Evolutionary conservation across 2,888 invertebrate genomes (phyloP).

Genomic region (Himalopsyche anomala): DNA sequence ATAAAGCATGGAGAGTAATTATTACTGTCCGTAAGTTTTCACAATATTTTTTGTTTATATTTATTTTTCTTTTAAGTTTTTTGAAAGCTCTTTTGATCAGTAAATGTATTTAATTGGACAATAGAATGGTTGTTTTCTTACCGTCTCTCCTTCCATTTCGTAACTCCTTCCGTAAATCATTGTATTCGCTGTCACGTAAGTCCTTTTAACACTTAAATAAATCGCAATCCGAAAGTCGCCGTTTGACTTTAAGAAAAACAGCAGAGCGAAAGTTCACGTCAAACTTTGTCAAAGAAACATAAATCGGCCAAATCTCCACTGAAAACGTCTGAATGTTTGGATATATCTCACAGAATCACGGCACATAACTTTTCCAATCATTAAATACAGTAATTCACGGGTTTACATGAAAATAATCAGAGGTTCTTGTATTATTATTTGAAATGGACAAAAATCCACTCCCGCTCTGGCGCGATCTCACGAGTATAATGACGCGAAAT

Average conservation of each 20-base stretch:
- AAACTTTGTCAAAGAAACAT: conserved; percentile 48
- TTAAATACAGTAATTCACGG: conserved; percentile 36
- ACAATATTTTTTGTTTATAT: too few species aligned
- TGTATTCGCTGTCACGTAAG: conserved; percentile 43
- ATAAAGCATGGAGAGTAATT: too few species aligned
- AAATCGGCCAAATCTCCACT: conserved; percentile 27
- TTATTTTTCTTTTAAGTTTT: too few species aligned
- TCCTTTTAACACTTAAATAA: conserved; percentile 51
- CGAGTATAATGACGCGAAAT: conserved; percentile 57
- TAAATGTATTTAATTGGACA: background rate
- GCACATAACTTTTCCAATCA: conserved; percentile 51
- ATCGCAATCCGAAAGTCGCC: conserved; percentile 45
- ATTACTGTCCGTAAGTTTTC: too few species aligned
- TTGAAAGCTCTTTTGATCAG: background rate
- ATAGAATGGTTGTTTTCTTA: conserved; percentile 52
- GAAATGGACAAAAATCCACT: conserved; percentile 43
- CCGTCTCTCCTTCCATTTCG: conserved; percentile 64
- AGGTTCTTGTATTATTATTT: conserved; percentile 35
- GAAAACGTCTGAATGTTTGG: conserved; percentile 6
- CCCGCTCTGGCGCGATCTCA: conserved; percentile 48
- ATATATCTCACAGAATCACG: conserved; percentile 51
- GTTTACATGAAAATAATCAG: conserved; percentile 45
- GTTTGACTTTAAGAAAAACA: conserved; percentile 45
- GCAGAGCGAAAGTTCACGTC: conserved; percentile 47
- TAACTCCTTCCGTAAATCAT: conserved; percentile 60